Base-by-base conservation (phyloP, 1,140 invertebrate species). In the Penaeus chinensis region DNA sequence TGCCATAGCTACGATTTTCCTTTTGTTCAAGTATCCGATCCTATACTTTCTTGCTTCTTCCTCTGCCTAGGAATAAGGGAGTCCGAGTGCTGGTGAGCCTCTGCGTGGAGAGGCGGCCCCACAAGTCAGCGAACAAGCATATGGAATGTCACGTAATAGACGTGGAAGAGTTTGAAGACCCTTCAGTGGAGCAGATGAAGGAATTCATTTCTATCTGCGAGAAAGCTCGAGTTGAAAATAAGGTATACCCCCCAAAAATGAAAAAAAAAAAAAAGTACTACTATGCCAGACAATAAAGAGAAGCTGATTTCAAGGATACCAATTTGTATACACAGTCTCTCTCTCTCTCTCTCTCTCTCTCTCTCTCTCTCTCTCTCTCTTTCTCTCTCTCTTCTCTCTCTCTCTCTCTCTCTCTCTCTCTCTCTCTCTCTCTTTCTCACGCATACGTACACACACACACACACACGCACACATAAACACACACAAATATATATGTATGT, bases 131-230 rank as follows among this genome's bases (percentile, higher is more conserved):
- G 11, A 27, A 82, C 5, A 32, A 85, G 20, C 22, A 69, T 32
- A 54, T 89, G 24, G 20, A 69, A n/a, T 77, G 81, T 63, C 84
- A 89, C 62, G 61, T 85, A 32, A 94, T 96, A 18, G 92, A 93
- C 22, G 92, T 95, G 20, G 93, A 94, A 87, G 95, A 96, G 91
- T 95, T 95, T 90, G 93, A 94, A 83, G 92, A 94, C 4, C 95
- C 95, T 13, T 94, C 93, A 8, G 90, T 95, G 85, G 92, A 94
- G 80, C 94, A 96, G 91, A 95, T 96, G 74, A 91, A 94, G 61
- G 92, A 94, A 85, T 96, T 96, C 92, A 94, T 96, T 69, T 93
- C 93, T 47, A 93, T 95, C n/a, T 95, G 95, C 90, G 91, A 92
- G 37, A 88, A 91, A 79, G 91, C 92, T 18, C 84, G 83, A 37